These are phyloP conservation scores for Conops quadrifasciatus DNA, from an alignment of 2,888 invertebrate genomes.

Conservation along the genomic window DNA sequence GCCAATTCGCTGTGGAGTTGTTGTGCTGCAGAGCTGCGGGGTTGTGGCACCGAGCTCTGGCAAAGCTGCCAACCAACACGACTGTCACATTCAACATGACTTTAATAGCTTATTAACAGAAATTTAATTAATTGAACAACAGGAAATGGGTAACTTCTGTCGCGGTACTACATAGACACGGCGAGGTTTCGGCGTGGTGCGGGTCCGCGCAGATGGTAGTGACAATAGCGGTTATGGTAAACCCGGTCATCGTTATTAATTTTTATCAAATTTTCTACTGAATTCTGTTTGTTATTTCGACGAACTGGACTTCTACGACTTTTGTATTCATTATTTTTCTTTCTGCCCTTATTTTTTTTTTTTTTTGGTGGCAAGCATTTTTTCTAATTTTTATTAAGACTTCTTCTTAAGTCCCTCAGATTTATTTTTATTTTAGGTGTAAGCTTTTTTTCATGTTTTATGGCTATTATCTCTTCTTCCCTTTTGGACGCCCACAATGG, in stretches of 20 bases:
- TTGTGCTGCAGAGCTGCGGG: too few relatives aligned
- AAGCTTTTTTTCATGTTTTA: neutral
- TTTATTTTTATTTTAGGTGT: neutral
- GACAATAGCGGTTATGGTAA: neutral
- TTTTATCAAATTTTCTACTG: neutral
- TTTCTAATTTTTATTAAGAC: too few relatives aligned
- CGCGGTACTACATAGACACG: neutral
- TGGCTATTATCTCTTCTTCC: neutral
- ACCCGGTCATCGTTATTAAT: too few relatives aligned
- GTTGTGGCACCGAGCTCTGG: neutral
- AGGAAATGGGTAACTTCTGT: neutral
- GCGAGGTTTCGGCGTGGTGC: neutral
- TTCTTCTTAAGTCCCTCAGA: too few relatives aligned
- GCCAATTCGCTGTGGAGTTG: neutral
- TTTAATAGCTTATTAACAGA: slow-evolving; percentile 27
- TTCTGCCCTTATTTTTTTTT: too few relatives aligned
- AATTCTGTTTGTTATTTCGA: neutral
- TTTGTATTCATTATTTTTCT: too few relatives aligned
- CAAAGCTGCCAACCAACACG: slow-evolving; percentile 20
- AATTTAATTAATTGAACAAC: slow-evolving; percentile 31
- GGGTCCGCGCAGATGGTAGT: neutral
- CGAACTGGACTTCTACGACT: neutral
- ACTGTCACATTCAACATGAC: slow-evolving; percentile 20
- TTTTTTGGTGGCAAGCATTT: too few relatives aligned
- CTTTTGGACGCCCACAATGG: neutral